phyloP scores from a whole-genome alignment of 2,113 vertebrate species.

The Maccullochella peelii region DNA sequence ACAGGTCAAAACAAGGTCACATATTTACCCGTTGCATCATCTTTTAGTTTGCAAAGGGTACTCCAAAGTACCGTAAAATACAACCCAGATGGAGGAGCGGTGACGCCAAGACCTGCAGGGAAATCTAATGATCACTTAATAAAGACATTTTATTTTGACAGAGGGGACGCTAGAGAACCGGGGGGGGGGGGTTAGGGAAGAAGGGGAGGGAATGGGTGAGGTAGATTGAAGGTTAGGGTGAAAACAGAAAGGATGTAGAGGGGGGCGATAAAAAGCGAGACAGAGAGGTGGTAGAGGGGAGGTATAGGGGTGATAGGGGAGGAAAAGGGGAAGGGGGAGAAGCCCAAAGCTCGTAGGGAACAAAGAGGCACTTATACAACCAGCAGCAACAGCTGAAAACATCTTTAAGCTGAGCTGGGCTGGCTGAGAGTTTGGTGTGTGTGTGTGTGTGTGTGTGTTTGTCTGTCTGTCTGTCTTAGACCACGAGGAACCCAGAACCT shows the following conservation, averaged over 20 bases:
- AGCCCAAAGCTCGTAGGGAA: constrained; percentile 70
- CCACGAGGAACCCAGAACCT: constrained; percentile 2
- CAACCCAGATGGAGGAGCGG: constrained; percentile 27
- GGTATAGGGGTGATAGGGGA: constrained; percentile 18
- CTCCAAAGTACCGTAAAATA: constrained; percentile 30
- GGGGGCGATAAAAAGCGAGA: constrained; percentile 23
- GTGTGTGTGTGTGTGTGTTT: constrained; percentile 11
- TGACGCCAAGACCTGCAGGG: constrained; percentile 24
- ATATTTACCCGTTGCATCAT: constrained; percentile 7
- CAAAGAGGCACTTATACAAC: constrained; percentile 83
- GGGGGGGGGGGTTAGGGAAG: not conserved
- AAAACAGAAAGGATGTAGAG: constrained; percentile 6
- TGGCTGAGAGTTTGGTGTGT: constrained; percentile 43
- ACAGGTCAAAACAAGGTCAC: constrained; percentile 20
- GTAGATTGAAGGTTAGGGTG: constrained; percentile 3
- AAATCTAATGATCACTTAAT: constrained; percentile 14
- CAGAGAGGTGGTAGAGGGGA: constrained; percentile 35
- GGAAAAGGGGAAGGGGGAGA: constrained; percentile 39
- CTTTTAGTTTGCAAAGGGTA: not conserved
- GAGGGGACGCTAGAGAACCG: not conserved
- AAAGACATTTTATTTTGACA: constrained; percentile 29
- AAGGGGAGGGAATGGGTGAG: not conserved
- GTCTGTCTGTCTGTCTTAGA: constrained; percentile 17
- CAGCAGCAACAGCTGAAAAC: constrained; percentile 85
- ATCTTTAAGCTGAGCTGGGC: constrained; percentile 73